Percentiles rank a stretch among this genome's conserved stretches.
Evolutionary conservation across 2,797 vertebrate species (phyloP).

Genomic region (Serranus cabrilla): DNA sequence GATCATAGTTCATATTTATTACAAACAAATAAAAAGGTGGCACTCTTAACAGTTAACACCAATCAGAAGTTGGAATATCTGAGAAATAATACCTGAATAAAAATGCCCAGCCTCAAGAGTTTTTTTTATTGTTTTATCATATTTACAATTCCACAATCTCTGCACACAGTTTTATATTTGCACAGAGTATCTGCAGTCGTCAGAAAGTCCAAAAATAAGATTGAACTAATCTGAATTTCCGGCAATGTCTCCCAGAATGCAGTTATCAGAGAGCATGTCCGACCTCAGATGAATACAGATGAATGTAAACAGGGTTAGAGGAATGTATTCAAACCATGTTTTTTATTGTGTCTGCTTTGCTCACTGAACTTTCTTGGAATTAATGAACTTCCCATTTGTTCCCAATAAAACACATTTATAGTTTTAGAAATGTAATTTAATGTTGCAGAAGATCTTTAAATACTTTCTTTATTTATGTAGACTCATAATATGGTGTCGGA

Average conservation of each 20-base stretch:
- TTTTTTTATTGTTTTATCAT: constrained; percentile 13
- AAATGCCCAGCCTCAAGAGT: constrained; percentile 1
- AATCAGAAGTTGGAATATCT: too few species aligned
- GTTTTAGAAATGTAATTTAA: constrained; percentile 11
- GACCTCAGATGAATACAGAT: constrained; percentile 37
- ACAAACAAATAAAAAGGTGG: too few species aligned
- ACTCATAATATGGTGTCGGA: constrained; percentile 12
- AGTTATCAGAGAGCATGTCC: neutral
- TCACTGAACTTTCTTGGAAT: constrained; percentile 12
- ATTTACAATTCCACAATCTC: constrained; percentile 19
- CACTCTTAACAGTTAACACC: too few species aligned
- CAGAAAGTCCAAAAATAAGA: constrained; percentile 4
- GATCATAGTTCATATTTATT: too few species aligned
- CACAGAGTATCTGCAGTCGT: constrained; percentile 10
- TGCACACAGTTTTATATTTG: constrained; percentile 19
- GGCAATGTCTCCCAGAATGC: constrained; percentile 14
- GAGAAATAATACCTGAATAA: neutral
- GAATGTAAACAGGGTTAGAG: constrained; percentile 2
- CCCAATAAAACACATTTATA: constrained; percentile 38
- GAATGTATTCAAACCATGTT: constrained; percentile 14
- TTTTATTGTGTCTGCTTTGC: constrained; percentile 30
- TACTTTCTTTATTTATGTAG: constrained; percentile 23
- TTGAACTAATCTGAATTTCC: constrained; percentile 30
- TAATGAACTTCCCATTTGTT: constrained; percentile 15
- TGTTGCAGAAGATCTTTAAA: constrained; percentile 18